A percentile compares a stretch with the other conserved stretches of the same genome.
Conservation (phyloP, 2,888 invertebrate species). For the Pristionchus entomophagus region DNA sequence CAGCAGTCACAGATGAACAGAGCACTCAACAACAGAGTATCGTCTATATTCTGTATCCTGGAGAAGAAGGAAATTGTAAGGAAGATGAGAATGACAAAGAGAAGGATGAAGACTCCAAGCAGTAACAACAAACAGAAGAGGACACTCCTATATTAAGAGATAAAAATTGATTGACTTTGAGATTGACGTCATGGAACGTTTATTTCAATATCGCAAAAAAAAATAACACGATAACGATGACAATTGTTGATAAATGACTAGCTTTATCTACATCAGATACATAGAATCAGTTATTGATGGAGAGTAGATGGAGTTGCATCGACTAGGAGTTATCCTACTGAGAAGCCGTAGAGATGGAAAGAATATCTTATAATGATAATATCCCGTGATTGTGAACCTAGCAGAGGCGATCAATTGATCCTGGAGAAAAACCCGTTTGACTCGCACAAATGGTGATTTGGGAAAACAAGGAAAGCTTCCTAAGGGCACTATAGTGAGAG, state of each 20-base stretch:
- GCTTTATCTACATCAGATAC: slow-evolving; percentile 10
- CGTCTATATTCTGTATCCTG: slow-evolving; percentile 18
- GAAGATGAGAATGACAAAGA: background rate
- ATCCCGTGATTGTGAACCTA: slow-evolving; percentile 12
- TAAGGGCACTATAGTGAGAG: slow-evolving; percentile 14
- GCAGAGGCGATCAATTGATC: background rate
- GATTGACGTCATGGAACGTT: no score
- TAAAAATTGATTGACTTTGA: no score
- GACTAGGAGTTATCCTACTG: background rate
- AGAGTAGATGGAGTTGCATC: background rate
- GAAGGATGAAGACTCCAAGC: slow-evolving; percentile 23
- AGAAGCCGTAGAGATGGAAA: slow-evolving; percentile 9
- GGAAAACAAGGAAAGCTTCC: background rate
- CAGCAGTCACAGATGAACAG: background rate
- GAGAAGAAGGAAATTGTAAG: background rate
- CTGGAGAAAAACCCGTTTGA: background rate
- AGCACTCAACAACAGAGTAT: background rate
- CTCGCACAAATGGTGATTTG: slow-evolving; percentile 15
- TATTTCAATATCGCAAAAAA: background rate
- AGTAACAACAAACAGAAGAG: no score
- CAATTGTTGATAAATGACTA: background rate
- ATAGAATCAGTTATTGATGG: background rate
- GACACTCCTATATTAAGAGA: no score
- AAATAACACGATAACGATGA: background rate
- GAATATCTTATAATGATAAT: background rate